These are phyloP conservation scores for Diogma glabrata DNA, from an alignment of 2,888 invertebrate genomes.

Conservation along the genomic window DNA sequence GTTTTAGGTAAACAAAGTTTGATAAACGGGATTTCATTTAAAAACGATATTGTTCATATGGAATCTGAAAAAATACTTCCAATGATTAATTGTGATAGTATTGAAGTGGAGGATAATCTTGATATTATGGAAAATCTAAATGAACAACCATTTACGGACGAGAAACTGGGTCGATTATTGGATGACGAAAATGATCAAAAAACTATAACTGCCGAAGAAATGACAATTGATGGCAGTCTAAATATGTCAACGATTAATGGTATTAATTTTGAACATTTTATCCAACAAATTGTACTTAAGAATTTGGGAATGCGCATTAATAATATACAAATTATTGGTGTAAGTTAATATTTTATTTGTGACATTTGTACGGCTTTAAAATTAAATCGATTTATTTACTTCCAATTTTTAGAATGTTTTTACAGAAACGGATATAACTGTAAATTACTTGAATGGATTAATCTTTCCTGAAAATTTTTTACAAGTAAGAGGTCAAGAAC, in stretches of 20 bases:
- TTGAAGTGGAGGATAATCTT: background rate
- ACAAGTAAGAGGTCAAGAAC: constrained; percentile 27
- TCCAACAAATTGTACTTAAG: constrained; percentile 37
- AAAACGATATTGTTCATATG: background rate
- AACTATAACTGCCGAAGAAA: constrained; percentile 4
- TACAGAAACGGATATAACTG: constrained; percentile 27
- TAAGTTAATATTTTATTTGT: constrained; percentile 26
- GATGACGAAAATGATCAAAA: constrained; percentile 1
- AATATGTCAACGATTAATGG: constrained; percentile 37
- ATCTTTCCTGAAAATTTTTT: constrained; percentile 43
- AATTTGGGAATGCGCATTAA: constrained; percentile 33
- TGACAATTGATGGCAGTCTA: constrained; percentile 25
- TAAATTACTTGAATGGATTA: constrained; percentile 37
- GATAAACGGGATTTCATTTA: background rate
- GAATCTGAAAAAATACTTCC: background rate
- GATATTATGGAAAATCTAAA: background rate
- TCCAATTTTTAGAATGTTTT: constrained; percentile 33
- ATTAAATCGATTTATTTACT: constrained; percentile 14
- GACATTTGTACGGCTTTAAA: background rate
- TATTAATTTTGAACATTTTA: constrained; percentile 36
- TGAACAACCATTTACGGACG: background rate
- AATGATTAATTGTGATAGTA: background rate
- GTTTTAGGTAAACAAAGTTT: background rate
- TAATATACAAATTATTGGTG: constrained; percentile 38
- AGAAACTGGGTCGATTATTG: background rate